Conservation (phyloP, 30 jellyfish, hydroid and myxozoan genomes). For the Turritopsis dohrnii region DNA sequence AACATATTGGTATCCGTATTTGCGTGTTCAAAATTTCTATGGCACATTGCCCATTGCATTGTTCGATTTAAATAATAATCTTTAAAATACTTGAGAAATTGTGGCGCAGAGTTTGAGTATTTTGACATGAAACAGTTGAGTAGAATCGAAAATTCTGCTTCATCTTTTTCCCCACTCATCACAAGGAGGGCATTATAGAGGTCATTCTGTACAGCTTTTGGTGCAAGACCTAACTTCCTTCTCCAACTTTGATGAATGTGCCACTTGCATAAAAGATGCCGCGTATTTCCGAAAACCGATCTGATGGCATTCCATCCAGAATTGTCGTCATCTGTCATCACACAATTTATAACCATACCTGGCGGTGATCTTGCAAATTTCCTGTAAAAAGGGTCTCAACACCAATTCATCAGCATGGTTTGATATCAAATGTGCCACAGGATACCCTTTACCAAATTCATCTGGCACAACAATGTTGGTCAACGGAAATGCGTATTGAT, state of each 20-base stretch:
- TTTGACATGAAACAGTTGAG: neutral
- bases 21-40: conserved; percentile 31
- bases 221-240: conserved; percentile 20
- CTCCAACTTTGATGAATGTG: conserved; percentile 17
- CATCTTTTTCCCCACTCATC: conserved; percentile 10
- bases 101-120: conserved; percentile 12
- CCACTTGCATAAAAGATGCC: conserved; percentile 7
- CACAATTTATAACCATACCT: conserved; percentile 6
- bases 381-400: neutral
- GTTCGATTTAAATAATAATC: conserved; percentile 22
- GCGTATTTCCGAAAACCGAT: neutral
- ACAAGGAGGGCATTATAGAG: conserved; percentile 22
- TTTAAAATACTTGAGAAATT: conserved; percentile 13
- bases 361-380: neutral
- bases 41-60: conserved; percentile 38
- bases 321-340: conserved; percentile 8
- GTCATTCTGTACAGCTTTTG: conserved; percentile 16
- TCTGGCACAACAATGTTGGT: neutral
- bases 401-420: neutral
- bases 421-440: conserved; percentile 8
- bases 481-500: neutral
- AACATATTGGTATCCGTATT: conserved; percentile 41
- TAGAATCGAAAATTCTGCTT: conserved; percentile 8
- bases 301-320: conserved; percentile 3
- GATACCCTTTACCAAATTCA: neutral